phyloP scores from a whole-genome alignment of 2,113 vertebrate genomes.

The Mungos mungo region DNA sequence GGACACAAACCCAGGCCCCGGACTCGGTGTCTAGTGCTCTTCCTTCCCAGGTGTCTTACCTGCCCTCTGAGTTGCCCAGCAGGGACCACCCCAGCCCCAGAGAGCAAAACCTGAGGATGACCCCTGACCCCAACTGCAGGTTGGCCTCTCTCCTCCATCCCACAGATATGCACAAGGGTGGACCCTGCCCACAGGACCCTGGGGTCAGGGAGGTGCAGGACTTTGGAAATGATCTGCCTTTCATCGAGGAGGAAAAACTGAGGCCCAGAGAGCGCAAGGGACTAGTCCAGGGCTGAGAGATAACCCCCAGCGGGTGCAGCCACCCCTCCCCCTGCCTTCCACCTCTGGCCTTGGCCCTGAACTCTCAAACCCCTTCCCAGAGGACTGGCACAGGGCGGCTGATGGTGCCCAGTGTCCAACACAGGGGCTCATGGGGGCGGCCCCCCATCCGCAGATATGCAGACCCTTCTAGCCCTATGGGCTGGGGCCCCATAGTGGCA shows the following conservation, averaged over 20 bases:
- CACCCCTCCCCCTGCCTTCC: not conserved
- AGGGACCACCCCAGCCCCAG: not conserved
- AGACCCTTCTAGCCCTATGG: not conserved
- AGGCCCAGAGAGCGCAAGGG: not conserved
- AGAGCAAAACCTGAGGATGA: not conserved
- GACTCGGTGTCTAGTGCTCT: not conserved
- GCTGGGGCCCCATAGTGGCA: not conserved
- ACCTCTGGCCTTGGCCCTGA: not conserved
- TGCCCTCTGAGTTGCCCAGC: not conserved
- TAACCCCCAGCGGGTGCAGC: rapidly evolving
- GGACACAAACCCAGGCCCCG: not conserved
- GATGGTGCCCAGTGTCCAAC: not conserved
- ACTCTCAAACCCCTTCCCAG: not conserved
- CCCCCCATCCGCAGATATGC: not conserved
- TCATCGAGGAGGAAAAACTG: not conserved
- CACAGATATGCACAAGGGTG: not conserved
- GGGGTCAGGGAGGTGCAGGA: not conserved
- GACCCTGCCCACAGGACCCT: not conserved
- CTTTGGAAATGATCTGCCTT: not conserved
- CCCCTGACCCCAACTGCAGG: not conserved
- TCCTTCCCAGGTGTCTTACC: not conserved
- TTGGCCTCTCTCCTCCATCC: not conserved
- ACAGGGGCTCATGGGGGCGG: not conserved
- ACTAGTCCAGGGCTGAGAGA: not conserved
- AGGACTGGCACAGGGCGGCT: not conserved